phyloP scores from a whole-genome alignment of 2,113 vertebrate species.

The Scortum barcoo region DNA sequence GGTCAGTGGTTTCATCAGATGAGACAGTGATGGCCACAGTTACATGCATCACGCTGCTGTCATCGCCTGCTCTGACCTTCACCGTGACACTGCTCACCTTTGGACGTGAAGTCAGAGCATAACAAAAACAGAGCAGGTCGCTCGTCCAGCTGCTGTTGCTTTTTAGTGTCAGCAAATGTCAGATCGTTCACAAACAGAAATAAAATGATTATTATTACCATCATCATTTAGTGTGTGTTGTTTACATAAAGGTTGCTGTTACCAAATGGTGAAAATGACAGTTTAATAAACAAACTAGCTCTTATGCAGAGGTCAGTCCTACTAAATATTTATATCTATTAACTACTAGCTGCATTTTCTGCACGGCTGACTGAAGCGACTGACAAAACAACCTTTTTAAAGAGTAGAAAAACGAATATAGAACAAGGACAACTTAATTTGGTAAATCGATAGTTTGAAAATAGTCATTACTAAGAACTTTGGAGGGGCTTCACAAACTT shows the following conservation, averaged over 20 bases:
- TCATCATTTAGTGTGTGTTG: neutral
- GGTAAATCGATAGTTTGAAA: too few species aligned
- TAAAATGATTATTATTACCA: neutral
- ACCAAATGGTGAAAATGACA: neutral
- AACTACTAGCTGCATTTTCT: too few species aligned
- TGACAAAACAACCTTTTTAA: too few species aligned
- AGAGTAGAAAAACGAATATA: too few species aligned
- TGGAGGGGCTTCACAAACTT: too few species aligned
- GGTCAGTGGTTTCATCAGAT: slow-evolving; percentile 17
- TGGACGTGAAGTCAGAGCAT: neutral
- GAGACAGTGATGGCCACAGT: neutral
- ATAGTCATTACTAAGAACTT: too few species aligned
- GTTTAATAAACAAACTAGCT: too few species aligned
- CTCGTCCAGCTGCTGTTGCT: neutral
- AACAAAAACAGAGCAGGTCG: neutral
- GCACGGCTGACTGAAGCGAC: too few species aligned
- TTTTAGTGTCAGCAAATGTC: neutral
- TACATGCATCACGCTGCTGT: neutral
- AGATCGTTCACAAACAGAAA: neutral
- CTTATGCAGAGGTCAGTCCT: too few species aligned
- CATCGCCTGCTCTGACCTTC: slow-evolving; percentile 20
- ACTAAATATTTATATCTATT: too few species aligned
- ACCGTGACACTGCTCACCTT: neutral
- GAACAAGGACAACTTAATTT: too few species aligned
- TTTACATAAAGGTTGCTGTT: neutral